phyloP scores from a whole-genome alignment of 2,888 invertebrate species.

The Ormia ochracea region DNA sequence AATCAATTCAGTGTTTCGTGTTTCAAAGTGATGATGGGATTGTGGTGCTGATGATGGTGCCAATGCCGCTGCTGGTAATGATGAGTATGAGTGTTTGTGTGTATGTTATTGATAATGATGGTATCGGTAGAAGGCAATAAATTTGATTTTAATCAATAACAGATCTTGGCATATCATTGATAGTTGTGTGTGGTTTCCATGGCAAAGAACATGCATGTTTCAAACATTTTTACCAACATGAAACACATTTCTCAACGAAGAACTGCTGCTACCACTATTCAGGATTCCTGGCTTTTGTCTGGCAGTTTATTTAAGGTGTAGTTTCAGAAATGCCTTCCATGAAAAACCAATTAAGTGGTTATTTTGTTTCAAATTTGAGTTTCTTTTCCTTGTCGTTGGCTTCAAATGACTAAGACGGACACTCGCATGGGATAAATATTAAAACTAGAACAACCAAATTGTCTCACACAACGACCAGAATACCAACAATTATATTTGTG shows the following conservation, averaged over 20 bases:
- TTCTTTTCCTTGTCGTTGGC: not conserved
- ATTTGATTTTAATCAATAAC: slow-evolving; percentile 63
- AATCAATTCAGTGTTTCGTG: slow-evolving; percentile 22
- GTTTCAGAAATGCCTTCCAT: slow-evolving; percentile 39
- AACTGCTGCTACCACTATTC: slow-evolving; percentile 25
- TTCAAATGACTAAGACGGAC: slow-evolving; percentile 7
- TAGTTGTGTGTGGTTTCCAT: slow-evolving; percentile 57
- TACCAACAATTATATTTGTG: slow-evolving; percentile 47
- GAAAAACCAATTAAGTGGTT: slow-evolving; percentile 63
- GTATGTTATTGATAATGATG: slow-evolving; percentile 50
- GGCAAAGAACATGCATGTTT: slow-evolving; percentile 46
- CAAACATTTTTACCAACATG: slow-evolving; percentile 9
- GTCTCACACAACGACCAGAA: slow-evolving; percentile 23
- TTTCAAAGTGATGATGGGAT: slow-evolving; percentile 33
- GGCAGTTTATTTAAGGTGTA: not conserved
- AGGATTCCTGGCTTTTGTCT: slow-evolving; percentile 8
- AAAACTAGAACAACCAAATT: slow-evolving; percentile 16
- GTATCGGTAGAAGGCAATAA: slow-evolving; percentile 59
- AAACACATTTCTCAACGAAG: not conserved
- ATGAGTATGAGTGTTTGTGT: slow-evolving; percentile 35
- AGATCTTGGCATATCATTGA: slow-evolving; percentile 61
- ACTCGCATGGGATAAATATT: not conserved
- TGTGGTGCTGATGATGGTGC: not conserved
- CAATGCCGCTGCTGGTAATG: not conserved
- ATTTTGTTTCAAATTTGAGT: slow-evolving; percentile 43